Evolutionary conservation across 1,140 invertebrate genomes (phyloP), one percentile per base, ranked within the genome.

Genomic region (Nomia melanderi): DNA sequence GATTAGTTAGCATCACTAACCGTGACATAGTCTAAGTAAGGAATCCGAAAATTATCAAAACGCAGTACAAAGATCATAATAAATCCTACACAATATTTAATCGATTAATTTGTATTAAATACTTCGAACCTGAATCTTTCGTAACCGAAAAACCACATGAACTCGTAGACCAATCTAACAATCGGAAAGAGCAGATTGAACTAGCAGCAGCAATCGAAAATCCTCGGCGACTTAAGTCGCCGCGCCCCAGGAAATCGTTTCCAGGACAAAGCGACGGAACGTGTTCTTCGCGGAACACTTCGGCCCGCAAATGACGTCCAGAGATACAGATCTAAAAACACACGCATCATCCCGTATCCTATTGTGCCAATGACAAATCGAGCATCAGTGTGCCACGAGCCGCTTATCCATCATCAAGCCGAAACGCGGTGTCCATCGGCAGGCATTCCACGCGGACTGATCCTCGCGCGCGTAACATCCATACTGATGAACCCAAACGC

Each of bases 321-420:
- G 33, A 20, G 56, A 65, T 74, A 74, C 41, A 56, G n/a, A 83
- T 69, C 60, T 57, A 54, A 74, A 69, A 79, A 79, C 33, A 29
- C 54, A 41, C 47, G 36, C 27, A 29, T 25, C 50, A 53, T 53
- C 31, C 41, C 14, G 29, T 60, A 47, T 83, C 83, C 59, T 66
- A 79, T 85, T 84, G 79, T 84, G 44, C 73, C n/a, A 57, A 88
- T 88, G 87, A 89, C 85, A 88, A 88, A 89, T 90, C 79, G 82
- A 63, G 54, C 78, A 85, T 85, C 82, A 75, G 39, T 79, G 57
- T 50, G 56, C 60, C 78, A 70, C 74, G 62, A 63, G 33, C 54
- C 60, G 81, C 54, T 79, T 83, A 88, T 89, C 75, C 83, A 87
- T 85, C 85, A 86, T 86, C 85, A 62, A 36, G 1, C 57, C 25